phyloP scores from a whole-genome alignment of 2,888 invertebrate genomes.

The Agelastica alni region DNA sequence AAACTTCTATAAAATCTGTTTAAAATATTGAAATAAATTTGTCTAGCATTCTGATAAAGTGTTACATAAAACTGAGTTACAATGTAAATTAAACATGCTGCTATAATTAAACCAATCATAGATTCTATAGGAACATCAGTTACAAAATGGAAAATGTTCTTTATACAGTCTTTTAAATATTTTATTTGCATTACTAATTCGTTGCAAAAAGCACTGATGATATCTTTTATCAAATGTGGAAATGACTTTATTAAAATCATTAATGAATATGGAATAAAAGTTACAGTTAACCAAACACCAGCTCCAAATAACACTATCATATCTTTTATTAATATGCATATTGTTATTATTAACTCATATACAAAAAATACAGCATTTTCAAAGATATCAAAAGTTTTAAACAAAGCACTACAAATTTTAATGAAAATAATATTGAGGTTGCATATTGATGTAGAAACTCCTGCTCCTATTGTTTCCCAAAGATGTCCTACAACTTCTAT shows the following conservation, averaged over 20 bases:
- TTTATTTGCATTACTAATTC: conserved; percentile 21
- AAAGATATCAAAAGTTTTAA: not conserved
- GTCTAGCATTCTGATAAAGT: conserved; percentile 25
- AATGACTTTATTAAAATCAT: conserved; percentile 5
- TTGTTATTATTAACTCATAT: conserved; percentile 22
- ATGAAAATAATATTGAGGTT: not conserved
- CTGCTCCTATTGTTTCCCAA: conserved; percentile 7
- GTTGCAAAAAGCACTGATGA: conserved; percentile 15
- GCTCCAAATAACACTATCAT: conserved; percentile 45
- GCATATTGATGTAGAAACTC: not conserved
- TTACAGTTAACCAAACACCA: conserved; percentile 47
- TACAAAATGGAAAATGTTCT: conserved; percentile 38
- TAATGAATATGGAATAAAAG: conserved; percentile 40
- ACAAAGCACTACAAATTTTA: not conserved
- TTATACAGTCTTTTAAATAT: conserved; percentile 19
- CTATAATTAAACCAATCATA: conserved; percentile 42
- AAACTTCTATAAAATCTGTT: conserved; percentile 18
- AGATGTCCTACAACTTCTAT: not conserved
- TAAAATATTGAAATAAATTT: conserved; percentile 11
- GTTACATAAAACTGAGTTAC: conserved; percentile 44
- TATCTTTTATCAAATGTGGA: not conserved
- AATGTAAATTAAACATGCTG: conserved; percentile 42
- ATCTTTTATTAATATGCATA: conserved; percentile 40
- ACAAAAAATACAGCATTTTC: conserved; percentile 13
- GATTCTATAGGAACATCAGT: conserved; percentile 50